phyloP scores from a whole-genome alignment of 2,888 invertebrate species.

The Caenorhabditis virilis region DNA sequence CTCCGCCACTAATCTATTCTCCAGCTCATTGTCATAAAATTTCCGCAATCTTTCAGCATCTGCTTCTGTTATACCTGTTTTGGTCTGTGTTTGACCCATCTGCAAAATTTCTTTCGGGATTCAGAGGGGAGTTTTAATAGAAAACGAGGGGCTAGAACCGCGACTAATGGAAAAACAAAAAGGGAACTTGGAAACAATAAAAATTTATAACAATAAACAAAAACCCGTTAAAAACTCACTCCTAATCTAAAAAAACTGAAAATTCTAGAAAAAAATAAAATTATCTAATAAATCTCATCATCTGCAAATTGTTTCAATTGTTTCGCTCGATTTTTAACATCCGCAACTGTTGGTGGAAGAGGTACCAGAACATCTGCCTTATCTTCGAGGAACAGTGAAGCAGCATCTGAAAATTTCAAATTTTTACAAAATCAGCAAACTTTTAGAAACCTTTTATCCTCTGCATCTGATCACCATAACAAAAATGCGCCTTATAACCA shows the following conservation, averaged over 20 bases:
- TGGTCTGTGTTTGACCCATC: constrained; percentile 32
- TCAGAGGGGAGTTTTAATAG: background rate
- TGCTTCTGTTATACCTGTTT: no score
- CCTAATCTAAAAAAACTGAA: constrained; percentile 8
- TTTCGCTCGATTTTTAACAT: constrained; percentile 36
- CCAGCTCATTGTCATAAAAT: constrained; percentile 39
- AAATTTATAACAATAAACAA: constrained; percentile 1
- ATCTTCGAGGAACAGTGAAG: constrained; percentile 29
- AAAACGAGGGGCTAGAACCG: background rate
- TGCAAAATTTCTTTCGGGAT: background rate
- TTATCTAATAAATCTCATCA: constrained; percentile 21
- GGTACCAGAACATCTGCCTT: constrained; percentile 34
- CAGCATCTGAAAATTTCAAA: constrained; percentile 26
- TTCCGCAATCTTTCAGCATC: constrained; percentile 12
- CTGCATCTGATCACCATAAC: constrained; percentile 48
- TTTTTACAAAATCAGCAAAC: background rate
- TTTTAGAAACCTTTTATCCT: constrained; percentile 33
- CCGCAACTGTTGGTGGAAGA: constrained; percentile 32
- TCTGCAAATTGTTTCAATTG: constrained; percentile 17
- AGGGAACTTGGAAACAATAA: background rate
- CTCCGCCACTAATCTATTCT: constrained; percentile 36
- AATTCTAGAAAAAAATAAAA: constrained; percentile 6
- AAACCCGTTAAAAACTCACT: constrained; percentile 19
- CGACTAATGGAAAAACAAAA: background rate
- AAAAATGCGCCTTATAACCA: constrained; percentile 51